Conservation (phyloP, 1,140 invertebrate species). For the Nebria ingens region DNA sequence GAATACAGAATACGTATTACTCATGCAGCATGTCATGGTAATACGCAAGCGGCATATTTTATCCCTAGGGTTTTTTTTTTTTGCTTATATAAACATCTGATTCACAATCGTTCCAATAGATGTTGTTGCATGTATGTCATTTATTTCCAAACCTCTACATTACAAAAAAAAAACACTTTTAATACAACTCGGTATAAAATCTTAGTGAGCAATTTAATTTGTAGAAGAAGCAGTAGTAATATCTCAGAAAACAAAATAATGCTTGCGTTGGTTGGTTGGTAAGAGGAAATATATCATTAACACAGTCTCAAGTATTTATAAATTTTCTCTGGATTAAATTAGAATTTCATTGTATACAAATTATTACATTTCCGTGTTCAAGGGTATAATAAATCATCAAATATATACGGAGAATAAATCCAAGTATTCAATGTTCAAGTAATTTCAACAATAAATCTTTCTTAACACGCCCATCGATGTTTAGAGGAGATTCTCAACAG, state of each 20-base stretch:
- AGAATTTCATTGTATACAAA: neutral
- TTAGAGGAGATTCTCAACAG: neutral
- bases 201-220: no score
- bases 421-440: slow-evolving; percentile 2
- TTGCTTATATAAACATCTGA: no score
- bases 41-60: neutral
- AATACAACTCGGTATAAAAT: no score
- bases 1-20: slow-evolving; percentile 3
- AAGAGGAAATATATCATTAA: no score
- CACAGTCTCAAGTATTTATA: neutral
- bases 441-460: slow-evolving; percentile 4
- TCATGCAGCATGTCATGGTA: neutral
- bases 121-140: no score
- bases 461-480: slow-evolving; percentile 6
- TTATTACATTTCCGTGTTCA: neutral
- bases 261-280: no score
- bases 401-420: slow-evolving; percentile 2
- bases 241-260: no score
- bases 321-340: slow-evolving; percentile 4
- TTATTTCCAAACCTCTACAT: no score
- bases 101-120: no score
- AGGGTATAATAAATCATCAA: slow-evolving; percentile 4
- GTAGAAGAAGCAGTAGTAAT: no score
- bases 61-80: no score
- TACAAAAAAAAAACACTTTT: no score